These are phyloP conservation scores for Eutolmus rufibarbis DNA, from an alignment of 2,888 invertebrate species.

Conservation along the genomic window DNA sequence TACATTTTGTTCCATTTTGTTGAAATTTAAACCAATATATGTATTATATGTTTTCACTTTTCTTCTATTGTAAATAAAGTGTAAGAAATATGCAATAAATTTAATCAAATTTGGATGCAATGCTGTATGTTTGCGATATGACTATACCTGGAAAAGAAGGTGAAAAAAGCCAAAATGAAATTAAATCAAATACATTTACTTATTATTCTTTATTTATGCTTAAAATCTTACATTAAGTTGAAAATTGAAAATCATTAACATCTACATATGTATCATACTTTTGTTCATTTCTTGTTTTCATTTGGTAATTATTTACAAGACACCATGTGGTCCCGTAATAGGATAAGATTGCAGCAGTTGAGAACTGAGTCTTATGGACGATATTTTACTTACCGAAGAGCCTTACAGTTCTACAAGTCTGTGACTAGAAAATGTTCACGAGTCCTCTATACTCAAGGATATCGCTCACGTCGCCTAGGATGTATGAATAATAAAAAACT, in stretches of 20 bases:
- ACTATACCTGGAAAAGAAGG: neutral
- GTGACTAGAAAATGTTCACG: neutral
- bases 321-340: conserved; percentile 51
- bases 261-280: conserved; percentile 2
- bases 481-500: conserved; percentile 29
- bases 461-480: neutral
- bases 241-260: conserved; percentile 33
- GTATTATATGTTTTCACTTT: too few relatives aligned
- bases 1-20: too few relatives aligned
- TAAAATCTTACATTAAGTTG: conserved; percentile 8
- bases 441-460: neutral
- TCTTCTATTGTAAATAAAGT: too few relatives aligned
- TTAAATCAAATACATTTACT: neutral
- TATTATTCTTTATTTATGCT: conserved; percentile 19
- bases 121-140: too few relatives aligned
- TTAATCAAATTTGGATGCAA: too few relatives aligned
- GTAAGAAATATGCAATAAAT: too few relatives aligned
- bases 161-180: neutral
- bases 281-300: neutral
- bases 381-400: conserved; percentile 2
- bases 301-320: conserved; percentile 47
- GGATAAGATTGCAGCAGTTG: conserved; percentile 23
- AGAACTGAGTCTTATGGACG: conserved; percentile 36
- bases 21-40: too few relatives aligned
- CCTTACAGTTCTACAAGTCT: too few relatives aligned